Percentiles rank a stretch among this genome's conserved stretches.
These are phyloP conservation scores for Calidris pygmaea DNA, from an alignment of 2,113 vertebrate species.

Conservation along the genomic window DNA sequence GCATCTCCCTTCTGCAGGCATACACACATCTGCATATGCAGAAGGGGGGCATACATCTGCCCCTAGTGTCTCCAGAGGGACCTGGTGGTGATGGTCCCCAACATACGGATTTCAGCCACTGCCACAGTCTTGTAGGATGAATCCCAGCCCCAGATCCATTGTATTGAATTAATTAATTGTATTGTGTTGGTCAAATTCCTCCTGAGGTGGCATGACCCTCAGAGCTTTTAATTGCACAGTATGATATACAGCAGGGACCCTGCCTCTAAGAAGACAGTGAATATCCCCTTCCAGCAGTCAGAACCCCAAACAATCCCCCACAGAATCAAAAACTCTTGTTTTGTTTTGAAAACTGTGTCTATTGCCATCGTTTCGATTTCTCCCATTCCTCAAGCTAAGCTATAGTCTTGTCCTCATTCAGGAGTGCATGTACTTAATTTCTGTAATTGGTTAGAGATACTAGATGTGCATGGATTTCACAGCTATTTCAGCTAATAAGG, in stretches of 20 bases:
- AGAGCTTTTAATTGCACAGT: neutral
- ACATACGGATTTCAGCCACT: neutral
- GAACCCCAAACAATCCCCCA: neutral
- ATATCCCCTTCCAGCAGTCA: neutral
- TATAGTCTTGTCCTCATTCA: neutral
- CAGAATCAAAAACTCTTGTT: neutral
- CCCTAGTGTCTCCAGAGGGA: neutral
- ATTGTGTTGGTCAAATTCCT: neutral
- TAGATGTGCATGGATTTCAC: neutral
- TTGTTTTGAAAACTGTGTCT: neutral
- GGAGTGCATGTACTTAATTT: neutral
- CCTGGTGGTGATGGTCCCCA: neutral
- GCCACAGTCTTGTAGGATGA: neutral
- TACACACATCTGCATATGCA: neutral
- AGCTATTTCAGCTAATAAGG: neutral
- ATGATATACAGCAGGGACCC: neutral
- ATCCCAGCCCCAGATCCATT: neutral
- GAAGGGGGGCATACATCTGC: neutral
- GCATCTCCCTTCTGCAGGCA: neutral
- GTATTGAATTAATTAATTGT: neutral
- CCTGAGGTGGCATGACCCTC: neutral
- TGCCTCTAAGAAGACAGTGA: neutral
- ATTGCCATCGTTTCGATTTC: neutral
- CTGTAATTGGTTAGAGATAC: neutral
- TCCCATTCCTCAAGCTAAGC: neutral